A percentile compares a stretch with the other conserved stretches of the same genome.
These are phyloP conservation scores for Ailuropoda melanoleuca DNA, from an alignment of 2,113 vertebrate genomes.

Conservation along the genomic window DNA sequence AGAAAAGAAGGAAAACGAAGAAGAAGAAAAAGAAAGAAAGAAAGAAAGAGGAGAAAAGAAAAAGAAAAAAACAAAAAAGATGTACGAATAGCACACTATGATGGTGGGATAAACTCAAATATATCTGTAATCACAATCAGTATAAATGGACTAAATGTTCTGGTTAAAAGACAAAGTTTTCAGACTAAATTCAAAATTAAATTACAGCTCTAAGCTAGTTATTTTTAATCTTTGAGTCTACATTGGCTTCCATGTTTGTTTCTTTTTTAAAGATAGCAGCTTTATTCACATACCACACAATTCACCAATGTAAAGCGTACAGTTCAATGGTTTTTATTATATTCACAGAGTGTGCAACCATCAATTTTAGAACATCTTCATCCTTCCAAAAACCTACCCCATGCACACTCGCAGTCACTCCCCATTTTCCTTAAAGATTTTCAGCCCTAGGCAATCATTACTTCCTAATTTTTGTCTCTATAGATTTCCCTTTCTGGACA, in stretches of 20 bases:
- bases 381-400: background rate
- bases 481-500: background rate
- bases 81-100: background rate
- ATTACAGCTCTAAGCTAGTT: background rate
- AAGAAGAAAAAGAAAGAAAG: background rate
- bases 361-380: background rate
- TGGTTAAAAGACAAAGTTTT: background rate
- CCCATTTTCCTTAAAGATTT: background rate
- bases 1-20: background rate
- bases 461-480: background rate
- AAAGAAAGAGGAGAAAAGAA: background rate
- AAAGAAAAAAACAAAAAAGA: background rate
- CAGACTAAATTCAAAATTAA: slow-evolving; percentile 1
- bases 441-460: background rate
- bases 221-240: background rate
- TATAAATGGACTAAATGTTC: background rate
- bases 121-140: background rate
- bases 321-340: background rate
- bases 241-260: background rate
- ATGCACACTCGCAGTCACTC: background rate
- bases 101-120: background rate
- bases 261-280: background rate
- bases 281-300: background rate
- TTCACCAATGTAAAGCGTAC: background rate
- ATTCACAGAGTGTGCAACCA: background rate